Evolutionary conservation across 2,888 invertebrate species (phyloP).

Genomic region (Leptopilina drosophilae): DNA sequence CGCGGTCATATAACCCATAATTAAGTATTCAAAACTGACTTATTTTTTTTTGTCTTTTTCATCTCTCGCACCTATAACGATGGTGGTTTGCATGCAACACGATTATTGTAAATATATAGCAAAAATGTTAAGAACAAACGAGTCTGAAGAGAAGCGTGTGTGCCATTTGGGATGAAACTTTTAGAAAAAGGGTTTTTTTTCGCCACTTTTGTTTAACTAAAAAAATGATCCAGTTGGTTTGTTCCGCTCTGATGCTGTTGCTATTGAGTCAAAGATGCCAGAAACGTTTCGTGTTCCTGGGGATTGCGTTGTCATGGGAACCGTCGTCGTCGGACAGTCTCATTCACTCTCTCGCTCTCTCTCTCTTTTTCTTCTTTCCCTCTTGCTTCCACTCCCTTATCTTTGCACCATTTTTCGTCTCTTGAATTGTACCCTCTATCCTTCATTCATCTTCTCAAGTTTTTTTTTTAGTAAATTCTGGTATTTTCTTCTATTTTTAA

Average conservation of each 20-base stretch:
- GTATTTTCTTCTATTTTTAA: no score
- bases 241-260: slow-evolving; percentile 35
- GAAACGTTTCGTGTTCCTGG: slow-evolving; percentile 71
- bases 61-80: slow-evolving; percentile 12
- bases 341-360: slow-evolving; percentile 15
- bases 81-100: slow-evolving; percentile 23
- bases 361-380: background rate
- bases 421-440: background rate
- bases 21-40: slow-evolving; percentile 34
- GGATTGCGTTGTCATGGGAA: slow-evolving; percentile 74
- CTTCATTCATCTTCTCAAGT: no score
- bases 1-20: slow-evolving; percentile 36
- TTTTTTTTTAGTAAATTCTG: no score
- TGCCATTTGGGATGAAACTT: slow-evolving; percentile 23
- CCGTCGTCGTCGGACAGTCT: slow-evolving; percentile 64
- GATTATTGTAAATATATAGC: no score
- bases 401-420: background rate
- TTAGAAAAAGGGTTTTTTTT: background rate
- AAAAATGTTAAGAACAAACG: background rate
- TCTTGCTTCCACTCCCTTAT: background rate
- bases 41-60: background rate
- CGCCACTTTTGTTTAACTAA: background rate
- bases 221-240: slow-evolving; percentile 36
- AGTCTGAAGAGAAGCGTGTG: background rate
- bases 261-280: slow-evolving; percentile 68